Base-by-base conservation (phyloP, 1,140 invertebrate genomes). In the Zaprionus ornatus region DNA sequence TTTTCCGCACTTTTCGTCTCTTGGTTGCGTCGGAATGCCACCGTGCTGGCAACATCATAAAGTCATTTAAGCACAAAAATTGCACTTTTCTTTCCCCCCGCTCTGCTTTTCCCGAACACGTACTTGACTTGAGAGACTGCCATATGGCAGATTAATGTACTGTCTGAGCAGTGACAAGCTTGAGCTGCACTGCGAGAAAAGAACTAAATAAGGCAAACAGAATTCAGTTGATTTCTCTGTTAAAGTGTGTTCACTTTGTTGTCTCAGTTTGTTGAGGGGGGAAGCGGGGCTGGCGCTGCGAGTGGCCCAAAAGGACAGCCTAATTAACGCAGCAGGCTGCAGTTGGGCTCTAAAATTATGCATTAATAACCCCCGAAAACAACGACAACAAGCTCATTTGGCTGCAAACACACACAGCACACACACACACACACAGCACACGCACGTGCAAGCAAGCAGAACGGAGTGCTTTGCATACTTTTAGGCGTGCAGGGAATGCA, bases 21-120 rank as follows among this genome's bases (percentile, higher is more conserved):
- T n/a, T 56, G 42, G 19, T 69, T 64, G 55, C n/a, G 56, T 67
- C 68, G 40, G 23, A n/a, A 42, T 3, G 77, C 42, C 19, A 42
- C 48, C 54, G 56, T 77, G 71, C n/a, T 7, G n/a, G 61, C 19
- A 50, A 23, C 74, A 90, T 90, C 85, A 88, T 88, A 88, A 88
- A 88, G 85, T 88, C 85, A 88, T 90, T 90, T 90, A 74, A 88
- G 85, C 85, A 90, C 90, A 88, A 85, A 88, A 88, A 88, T 88
- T 88, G 85, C 85, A 88, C 81, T 88, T 88, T 88, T 85, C 79
- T 90, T 90, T 67, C 75, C 76, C 62, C 56, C 69, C 70, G 56
- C 55, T 42, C 66, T 68, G 67, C 74, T 74, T 80, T 81, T 79
- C 78, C 61, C 72, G 54, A 50, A 42, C 80, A 81, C 74, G 74